Percentiles rank a stretch among this genome's conserved stretches.
Conservation (phyloP, 2,113 vertebrate species). For the Glareola pratincola region DNA sequence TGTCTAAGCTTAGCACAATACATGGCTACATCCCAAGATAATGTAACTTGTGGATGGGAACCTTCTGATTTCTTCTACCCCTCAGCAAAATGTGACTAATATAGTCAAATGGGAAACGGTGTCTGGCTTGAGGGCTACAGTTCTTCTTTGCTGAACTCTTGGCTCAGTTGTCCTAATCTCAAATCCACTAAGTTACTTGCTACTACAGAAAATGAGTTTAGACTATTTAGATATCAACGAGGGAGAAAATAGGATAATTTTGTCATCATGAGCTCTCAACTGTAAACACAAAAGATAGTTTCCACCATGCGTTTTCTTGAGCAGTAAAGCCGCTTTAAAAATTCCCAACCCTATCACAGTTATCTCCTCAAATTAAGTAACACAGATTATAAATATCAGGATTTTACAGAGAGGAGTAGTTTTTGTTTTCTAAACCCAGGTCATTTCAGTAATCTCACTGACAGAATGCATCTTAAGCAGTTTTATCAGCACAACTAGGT, state of each 20-base stretch:
- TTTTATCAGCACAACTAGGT: neutral
- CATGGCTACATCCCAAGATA: neutral
- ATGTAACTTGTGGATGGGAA: neutral
- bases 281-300: neutral
- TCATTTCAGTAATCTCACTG: neutral
- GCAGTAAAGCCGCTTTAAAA: neutral
- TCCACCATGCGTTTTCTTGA: neutral
- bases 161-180: neutral
- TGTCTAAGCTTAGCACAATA: neutral
- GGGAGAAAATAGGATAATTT: neutral
- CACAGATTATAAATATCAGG: neutral
- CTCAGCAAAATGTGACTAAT: neutral
- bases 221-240: neutral
- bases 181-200: neutral
- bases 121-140: neutral
- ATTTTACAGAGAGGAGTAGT: neutral
- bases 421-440: neutral
- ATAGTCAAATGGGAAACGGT: neutral
- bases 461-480: neutral
- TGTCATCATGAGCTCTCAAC: neutral
- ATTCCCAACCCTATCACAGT: neutral
- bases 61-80: neutral
- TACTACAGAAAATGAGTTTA: neutral
- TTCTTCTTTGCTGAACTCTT: neutral
- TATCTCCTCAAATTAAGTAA: neutral